Evolutionary conservation across 2,113 vertebrate genomes (phyloP), one percentile per base, ranked within the genome.

Genomic region (Fregetta grallaria): DNA sequence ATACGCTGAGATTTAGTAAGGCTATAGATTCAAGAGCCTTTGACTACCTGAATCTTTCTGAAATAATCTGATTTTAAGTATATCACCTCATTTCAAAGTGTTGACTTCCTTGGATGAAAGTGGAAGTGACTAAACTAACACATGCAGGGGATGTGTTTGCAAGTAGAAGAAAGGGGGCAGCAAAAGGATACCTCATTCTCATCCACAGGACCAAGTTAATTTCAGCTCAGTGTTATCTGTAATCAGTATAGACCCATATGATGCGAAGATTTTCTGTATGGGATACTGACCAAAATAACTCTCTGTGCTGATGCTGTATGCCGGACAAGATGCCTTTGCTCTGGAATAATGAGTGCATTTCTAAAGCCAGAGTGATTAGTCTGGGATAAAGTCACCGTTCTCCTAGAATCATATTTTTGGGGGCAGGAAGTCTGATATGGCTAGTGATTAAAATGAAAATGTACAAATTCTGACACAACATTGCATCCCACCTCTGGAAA

Each of bases 111-210:
- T 11, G 20, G 63, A 42, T 44, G 42, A 36, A 62, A 74, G 58
- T 23, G 34, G 58, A 65, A 94, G 40, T 29, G 34, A 30, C 65
- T 66, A 5, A 61, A 44, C 29, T 14, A 40, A 70, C 21, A 50
- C 58, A 63, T 1, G 19, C 36, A 50, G 87, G 70, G 67, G 78
- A 86, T 36, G 52, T 34, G 53, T 75, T 88, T 68, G 42, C 85
- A 71, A 82, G 66, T 5, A 88, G 88, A 94, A 95, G 95, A 52
- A 87, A 97, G 94, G 92, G 90, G 96, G 95, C 96, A 94, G 93
- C 92, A 96, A 78, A 96, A 94, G 94, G 92, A 93, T 68, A 77
- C 14, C 62, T 56, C 79, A 73, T 90, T 34, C 67, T 63, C 38
- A 29, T 38, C 56, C 72, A 13, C 36, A 15, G 42, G 50, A 53